phyloP scores from a whole-genome alignment of 1,140 invertebrate genomes.

The Meloidogyne exigua region DNA sequence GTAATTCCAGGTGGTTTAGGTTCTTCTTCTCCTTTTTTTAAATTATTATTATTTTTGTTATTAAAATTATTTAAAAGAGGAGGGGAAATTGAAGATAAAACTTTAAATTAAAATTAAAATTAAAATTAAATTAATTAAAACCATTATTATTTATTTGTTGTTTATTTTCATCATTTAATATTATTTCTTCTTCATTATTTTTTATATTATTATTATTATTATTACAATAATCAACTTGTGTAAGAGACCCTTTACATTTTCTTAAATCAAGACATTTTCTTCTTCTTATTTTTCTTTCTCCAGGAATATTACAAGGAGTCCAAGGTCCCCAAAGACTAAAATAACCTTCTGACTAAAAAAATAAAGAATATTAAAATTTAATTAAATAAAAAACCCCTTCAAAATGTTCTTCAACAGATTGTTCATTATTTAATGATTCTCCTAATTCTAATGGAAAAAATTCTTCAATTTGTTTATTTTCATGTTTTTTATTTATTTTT shows the following conservation, averaged over 20 bases:
- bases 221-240: constrained; percentile 61
- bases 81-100: not conserved
- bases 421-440: not conserved
- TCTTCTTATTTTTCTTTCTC: constrained; percentile 57
- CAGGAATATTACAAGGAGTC: constrained; percentile 54
- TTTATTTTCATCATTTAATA: not conserved
- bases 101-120: no score
- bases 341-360: constrained; percentile 44
- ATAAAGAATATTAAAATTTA: not conserved
- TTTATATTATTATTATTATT: constrained; percentile 32
- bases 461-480: not conserved
- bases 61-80: not conserved
- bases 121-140: not conserved
- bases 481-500: not conserved
- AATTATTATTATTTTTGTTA: not conserved
- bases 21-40: not conserved
- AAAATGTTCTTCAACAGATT: constrained; percentile 16
- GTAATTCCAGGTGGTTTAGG: not conserved
- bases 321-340: constrained; percentile 59
- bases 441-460: not conserved
- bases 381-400: constrained; percentile 12
- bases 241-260: constrained; percentile 53
- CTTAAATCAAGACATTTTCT: constrained; percentile 58
- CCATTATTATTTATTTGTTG: not conserved
- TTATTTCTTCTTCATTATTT: constrained; percentile 24